Evolutionary conservation across 2,113 vertebrate species (phyloP).

Genomic region (Petrocephalus zakoni): DNA sequence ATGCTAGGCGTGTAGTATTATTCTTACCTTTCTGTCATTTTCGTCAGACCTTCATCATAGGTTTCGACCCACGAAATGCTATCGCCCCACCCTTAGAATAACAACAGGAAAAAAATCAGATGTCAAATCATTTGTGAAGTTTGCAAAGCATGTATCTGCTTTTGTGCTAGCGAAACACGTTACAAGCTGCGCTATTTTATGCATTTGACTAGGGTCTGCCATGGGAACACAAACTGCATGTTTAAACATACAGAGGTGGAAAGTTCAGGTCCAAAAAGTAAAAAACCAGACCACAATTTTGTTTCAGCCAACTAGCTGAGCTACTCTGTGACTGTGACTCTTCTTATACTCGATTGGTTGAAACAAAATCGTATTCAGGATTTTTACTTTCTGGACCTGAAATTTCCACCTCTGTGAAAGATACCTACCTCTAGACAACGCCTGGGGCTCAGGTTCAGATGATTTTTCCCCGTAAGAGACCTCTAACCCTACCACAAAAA

Average conservation of each 20-base stretch:
- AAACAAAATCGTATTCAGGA: no score
- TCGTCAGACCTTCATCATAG: constrained; percentile 72
- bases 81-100: constrained; percentile 73
- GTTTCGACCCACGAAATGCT: constrained; percentile 71
- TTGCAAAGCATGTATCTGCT: not conserved
- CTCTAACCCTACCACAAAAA: constrained; percentile 37
- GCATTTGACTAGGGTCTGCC: not conserved
- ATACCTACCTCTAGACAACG: constrained; percentile 47
- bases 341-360: no score
- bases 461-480: constrained; percentile 28
- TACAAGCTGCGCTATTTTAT: not conserved
- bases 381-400: no score
- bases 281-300: no score
- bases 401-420: no score
- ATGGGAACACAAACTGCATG: not conserved
- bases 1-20: constrained; percentile 11
- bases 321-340: no score
- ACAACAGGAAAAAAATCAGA: not conserved
- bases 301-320: no score
- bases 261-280: no score
- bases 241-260: not conserved
- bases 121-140: not conserved
- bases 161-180: no score
- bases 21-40: constrained; percentile 61
- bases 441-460: constrained; percentile 14